Percentiles rank a stretch among this genome's conserved stretches.
These are phyloP conservation scores for Dolichallabes microphthalmus DNA, from an alignment of 2,113 vertebrate species.

Conservation along the genomic window DNA sequence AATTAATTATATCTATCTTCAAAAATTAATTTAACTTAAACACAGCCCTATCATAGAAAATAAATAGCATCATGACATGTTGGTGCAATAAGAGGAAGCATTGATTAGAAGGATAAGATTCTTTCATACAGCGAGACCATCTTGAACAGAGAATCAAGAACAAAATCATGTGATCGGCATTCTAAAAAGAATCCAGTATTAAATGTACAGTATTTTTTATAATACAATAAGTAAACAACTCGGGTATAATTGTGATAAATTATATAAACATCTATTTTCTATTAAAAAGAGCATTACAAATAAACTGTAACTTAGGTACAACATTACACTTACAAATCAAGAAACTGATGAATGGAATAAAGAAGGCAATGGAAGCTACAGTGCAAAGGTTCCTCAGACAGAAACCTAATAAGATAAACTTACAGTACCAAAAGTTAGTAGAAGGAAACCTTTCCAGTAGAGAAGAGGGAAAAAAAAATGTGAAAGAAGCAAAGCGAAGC, in stretches of 20 bases:
- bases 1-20: slow-evolving; percentile 33
- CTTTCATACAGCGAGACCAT: background rate
- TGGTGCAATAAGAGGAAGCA: slow-evolving; percentile 15
- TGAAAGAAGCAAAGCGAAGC: slow-evolving; percentile 29
- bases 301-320: slow-evolving; percentile 46
- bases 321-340: slow-evolving; percentile 36
- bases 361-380: slow-evolving; percentile 50
- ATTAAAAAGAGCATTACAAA: slow-evolving; percentile 52
- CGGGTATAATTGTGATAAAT: slow-evolving; percentile 50
- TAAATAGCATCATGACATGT: slow-evolving; percentile 44
- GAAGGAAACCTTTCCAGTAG: slow-evolving; percentile 30
- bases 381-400: slow-evolving; percentile 52
- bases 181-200: slow-evolving; percentile 46
- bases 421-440: slow-evolving; percentile 52
- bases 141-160: slow-evolving; percentile 26
- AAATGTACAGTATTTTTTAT: slow-evolving; percentile 57
- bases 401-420: slow-evolving; percentile 45
- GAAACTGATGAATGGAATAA: slow-evolving; percentile 39
- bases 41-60: slow-evolving; percentile 36
- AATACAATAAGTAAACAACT: slow-evolving; percentile 51
- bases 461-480: background rate
- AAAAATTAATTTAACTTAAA: slow-evolving; percentile 37
- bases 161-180: slow-evolving; percentile 37
- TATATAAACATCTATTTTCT: slow-evolving; percentile 56
- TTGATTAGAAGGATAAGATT: slow-evolving; percentile 11